Conservation (phyloP, 92 coral and sea anemone species). For the Blastomussa wellsi region DNA sequence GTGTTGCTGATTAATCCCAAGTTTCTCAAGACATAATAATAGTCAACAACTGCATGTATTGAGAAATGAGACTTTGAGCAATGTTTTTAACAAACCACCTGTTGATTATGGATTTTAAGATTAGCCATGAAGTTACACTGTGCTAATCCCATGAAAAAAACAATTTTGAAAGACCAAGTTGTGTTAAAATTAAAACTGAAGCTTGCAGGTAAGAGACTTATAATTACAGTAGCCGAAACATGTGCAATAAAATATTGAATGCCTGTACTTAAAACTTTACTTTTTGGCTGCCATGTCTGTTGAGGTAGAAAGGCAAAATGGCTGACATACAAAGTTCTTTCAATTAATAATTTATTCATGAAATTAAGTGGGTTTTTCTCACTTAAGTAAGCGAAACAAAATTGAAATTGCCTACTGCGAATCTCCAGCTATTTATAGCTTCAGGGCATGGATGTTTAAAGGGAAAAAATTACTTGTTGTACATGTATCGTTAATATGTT, state of each 20-base stretch:
- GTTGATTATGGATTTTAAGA: slow-evolving; percentile 10
- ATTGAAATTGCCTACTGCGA: not conserved
- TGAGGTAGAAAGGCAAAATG: too few relatives aligned
- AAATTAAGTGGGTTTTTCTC: too few relatives aligned
- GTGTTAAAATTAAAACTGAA: not conserved
- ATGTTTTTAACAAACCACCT: slow-evolving; percentile 28
- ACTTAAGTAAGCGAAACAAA: not conserved
- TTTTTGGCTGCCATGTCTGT: too few relatives aligned
- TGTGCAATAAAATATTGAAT: not conserved
- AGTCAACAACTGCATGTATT: not conserved
- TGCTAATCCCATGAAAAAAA: not conserved
- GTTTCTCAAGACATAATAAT: not conserved
- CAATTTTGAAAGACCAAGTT: not conserved
- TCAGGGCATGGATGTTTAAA: too few relatives aligned
- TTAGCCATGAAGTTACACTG: not conserved
- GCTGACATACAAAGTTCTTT: too few relatives aligned
- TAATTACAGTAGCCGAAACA: not conserved
- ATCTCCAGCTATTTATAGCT: too few relatives aligned
- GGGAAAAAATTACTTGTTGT: too few relatives aligned
- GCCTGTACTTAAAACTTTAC: too few relatives aligned
- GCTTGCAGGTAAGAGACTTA: not conserved
- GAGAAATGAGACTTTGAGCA: not conserved
- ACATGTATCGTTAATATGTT: not conserved
- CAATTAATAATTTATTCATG: too few relatives aligned
- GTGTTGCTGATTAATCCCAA: not conserved